Conservation (phyloP, 2,113 vertebrate genomes). For the Dolichotis patagonum region DNA sequence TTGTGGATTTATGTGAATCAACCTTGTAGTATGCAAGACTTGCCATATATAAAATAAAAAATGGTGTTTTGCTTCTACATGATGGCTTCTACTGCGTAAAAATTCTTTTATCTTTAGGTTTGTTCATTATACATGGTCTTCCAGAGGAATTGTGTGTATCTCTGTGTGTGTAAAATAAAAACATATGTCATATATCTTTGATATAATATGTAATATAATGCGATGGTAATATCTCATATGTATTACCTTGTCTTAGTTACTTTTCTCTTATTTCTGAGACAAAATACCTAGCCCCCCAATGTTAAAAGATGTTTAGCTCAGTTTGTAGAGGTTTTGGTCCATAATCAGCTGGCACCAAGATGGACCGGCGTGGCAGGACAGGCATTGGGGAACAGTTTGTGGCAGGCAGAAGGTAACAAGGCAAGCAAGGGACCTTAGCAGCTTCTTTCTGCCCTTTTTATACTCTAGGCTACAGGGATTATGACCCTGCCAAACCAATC, state of each 20-base stretch:
- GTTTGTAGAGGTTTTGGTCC: background rate
- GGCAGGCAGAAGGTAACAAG: background rate
- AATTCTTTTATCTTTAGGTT: background rate
- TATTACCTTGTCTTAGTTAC: background rate
- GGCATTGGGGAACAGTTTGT: background rate
- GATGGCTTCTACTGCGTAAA: background rate
- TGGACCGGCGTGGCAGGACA: background rate
- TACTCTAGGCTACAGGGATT: background rate
- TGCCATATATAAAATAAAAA: background rate
- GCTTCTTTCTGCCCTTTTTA: background rate
- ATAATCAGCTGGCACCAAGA: background rate
- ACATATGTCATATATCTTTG: no score
- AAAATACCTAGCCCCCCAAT: background rate
- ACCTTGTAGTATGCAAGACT: background rate
- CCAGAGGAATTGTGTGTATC: background rate
- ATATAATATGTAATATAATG: no score
- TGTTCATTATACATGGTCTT: background rate
- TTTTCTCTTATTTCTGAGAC: background rate
- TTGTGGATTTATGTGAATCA: background rate
- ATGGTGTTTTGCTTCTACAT: background rate
- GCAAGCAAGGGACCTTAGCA: background rate
- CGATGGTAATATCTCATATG: background rate
- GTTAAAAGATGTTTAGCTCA: background rate
- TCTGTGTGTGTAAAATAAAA: background rate
- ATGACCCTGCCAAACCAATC: background rate